phyloP scores from a whole-genome alignment of 2,888 invertebrate species.

The Drosophila kanekoi region DNA sequence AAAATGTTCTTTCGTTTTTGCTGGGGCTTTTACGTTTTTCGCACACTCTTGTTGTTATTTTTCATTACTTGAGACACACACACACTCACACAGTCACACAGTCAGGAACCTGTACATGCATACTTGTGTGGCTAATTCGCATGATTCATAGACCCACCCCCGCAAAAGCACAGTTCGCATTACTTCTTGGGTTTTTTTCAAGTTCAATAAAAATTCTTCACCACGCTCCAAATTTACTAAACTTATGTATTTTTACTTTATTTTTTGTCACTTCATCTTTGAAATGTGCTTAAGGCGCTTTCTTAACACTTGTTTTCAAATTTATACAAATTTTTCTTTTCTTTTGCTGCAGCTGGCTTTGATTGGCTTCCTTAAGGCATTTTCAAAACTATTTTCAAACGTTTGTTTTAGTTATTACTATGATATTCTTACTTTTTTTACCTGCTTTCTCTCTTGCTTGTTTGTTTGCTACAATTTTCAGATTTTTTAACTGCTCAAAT shows the following conservation, averaged over 20 bases:
- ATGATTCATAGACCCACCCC: slow-evolving; percentile 70
- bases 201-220: background rate
- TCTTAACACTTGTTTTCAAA: background rate
- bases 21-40: slow-evolving; percentile 32
- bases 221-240: background rate
- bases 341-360: background rate
- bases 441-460: slow-evolving; percentile 1
- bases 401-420: background rate
- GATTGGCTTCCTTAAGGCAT: background rate
- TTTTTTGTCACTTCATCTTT: background rate
- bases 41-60: slow-evolving; percentile 69
- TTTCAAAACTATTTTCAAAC: background rate
- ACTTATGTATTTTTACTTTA: no score
- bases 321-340: background rate
- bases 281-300: background rate
- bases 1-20: slow-evolving; percentile 20
- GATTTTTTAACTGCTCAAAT: slow-evolving; percentile 3
- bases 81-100: slow-evolving; percentile 2
- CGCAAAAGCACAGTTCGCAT: slow-evolving; percentile 23
- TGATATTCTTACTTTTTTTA: slow-evolving; percentile 7
- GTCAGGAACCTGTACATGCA: slow-evolving; percentile 27
- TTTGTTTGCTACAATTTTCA: slow-evolving; percentile 3
- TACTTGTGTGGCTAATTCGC: slow-evolving; percentile 41
- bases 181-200: slow-evolving; percentile 12
- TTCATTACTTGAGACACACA: slow-evolving; percentile 50